Conservation (phyloP, 1,140 invertebrate species). For the Mercenaria mercenaria region DNA sequence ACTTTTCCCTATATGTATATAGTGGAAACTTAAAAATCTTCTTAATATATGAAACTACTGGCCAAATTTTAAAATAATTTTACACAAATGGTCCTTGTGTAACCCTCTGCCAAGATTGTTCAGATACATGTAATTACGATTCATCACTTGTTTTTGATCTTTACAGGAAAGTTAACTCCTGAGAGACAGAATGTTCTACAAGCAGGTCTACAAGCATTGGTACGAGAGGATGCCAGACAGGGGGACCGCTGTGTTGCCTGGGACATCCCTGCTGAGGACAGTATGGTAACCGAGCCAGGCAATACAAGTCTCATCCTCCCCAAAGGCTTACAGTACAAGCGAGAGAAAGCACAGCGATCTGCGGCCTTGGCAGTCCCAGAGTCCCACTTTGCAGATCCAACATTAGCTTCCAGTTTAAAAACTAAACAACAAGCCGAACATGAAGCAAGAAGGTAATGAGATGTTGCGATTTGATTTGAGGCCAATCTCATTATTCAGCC, state of each 20-base stretch:
- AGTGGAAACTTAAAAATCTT: too few relatives aligned
- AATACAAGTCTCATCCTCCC: slow-evolving; percentile 49
- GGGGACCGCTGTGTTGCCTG: slow-evolving; percentile 1
- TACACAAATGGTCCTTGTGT: too few relatives aligned
- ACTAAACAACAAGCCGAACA: neutral
- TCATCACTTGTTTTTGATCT: too few relatives aligned
- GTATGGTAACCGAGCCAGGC: slow-evolving; percentile 25
- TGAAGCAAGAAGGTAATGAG: neutral
- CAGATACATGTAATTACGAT: too few relatives aligned
- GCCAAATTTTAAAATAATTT: too few relatives aligned
- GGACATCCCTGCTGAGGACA: slow-evolving; percentile 45
- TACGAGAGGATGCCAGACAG: neutral
- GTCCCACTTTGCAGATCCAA: slow-evolving; percentile 48
- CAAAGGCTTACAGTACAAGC: slow-evolving; percentile 41
- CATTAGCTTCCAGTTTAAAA: slow-evolving; percentile 43
- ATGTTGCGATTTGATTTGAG: neutral
- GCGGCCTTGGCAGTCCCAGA: slow-evolving; percentile 49
- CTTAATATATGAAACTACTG: too few relatives aligned
- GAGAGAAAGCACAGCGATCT: slow-evolving; percentile 30
- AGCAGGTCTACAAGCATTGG: slow-evolving; percentile 40
- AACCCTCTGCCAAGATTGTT: too few relatives aligned
- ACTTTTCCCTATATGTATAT: too few relatives aligned
- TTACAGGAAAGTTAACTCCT: slow-evolving; percentile 50
- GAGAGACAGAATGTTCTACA: slow-evolving; percentile 51
- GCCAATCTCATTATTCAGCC: too few relatives aligned